A percentile compares a stretch with the other conserved stretches of the same genome.
phyloP scores from a whole-genome alignment of 2,113 vertebrate species.

The Percina caprodes region DNA sequence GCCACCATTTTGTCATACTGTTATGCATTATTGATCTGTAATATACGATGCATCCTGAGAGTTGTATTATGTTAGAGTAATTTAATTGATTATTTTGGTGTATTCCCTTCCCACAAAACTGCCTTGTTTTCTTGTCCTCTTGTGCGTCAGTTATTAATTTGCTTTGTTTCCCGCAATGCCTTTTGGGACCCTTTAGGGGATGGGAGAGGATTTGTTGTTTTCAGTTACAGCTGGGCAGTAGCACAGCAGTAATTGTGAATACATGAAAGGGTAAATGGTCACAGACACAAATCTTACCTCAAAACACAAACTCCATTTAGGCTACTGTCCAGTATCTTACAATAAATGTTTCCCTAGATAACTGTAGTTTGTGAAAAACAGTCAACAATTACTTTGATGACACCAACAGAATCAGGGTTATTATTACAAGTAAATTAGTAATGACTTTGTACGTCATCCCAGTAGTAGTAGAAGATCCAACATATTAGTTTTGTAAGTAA shows the following conservation, averaged over 20 bases:
- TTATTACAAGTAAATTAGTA: background rate
- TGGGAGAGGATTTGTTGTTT: constrained; percentile 22
- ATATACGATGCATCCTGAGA: constrained; percentile 12
- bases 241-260: constrained; percentile 11
- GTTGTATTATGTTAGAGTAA: constrained; percentile 31
- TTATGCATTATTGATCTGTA: constrained; percentile 24
- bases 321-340: background rate
- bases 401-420: background rate
- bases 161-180: constrained; percentile 16
- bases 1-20: background rate
- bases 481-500: background rate
- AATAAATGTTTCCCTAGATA: background rate
- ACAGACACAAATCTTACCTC: background rate
- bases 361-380: background rate
- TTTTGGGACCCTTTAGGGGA: background rate
- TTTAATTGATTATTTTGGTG: constrained; percentile 33
- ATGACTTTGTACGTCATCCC: background rate
- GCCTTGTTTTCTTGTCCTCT: constrained; percentile 16
- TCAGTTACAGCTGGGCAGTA: background rate
- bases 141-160: constrained; percentile 17
- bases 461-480: background rate
- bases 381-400: background rate
- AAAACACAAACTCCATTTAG: background rate
- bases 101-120: background rate
- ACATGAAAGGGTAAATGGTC: constrained; percentile 14